Base-by-base conservation (phyloP, 2,113 vertebrate species). In the Chionodraco myersi region DNA sequence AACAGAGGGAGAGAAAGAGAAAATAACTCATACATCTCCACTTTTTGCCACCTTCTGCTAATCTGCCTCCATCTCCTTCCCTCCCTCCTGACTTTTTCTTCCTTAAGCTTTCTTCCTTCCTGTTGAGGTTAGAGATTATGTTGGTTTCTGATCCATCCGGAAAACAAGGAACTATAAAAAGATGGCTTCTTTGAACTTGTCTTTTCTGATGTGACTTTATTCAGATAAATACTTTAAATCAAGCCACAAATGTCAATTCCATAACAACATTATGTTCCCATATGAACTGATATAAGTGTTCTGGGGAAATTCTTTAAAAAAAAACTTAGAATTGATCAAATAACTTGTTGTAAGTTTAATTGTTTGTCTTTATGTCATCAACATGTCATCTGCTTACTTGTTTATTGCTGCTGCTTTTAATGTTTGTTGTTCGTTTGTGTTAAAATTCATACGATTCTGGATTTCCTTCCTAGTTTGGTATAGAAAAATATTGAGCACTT, bases 41-140 rank as follows among this genome's bases (percentile, higher is more conserved):
- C 68, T 72, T 72, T 77, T 63, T 71, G 80, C 53, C 21, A 16
- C 65, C 66, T 51, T 70, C 66, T 51, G 66, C 82, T 79, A 70
- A 60, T 85, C 74, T 74, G 58, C 57, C 48, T 71, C 77, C 21
- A 26, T 56, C 61, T 65, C 41, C 49, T 10, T 63, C 51, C 56
- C 26, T 11, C 41, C 26, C 77, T 34, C 10, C 44, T 48, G 52
- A 54, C 64, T 61, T 52, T 57, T 44, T 16, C 52, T 9, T 15
- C 34, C 13, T 41, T 36, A 16, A 49, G 67, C 9, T 44, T 14
- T 30, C 41, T 1, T 16, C 8, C 18, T 23, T 4, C 16, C 34
- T 15, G 64, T 41, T 47, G 7, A 47, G 30, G 12, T 44, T 41
- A 65, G 52, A 81, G 51, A 71, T 53, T 10, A 70, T 34, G 26